Conservation (phyloP, 2,888 invertebrate genomes). For the Athalia rosae region DNA sequence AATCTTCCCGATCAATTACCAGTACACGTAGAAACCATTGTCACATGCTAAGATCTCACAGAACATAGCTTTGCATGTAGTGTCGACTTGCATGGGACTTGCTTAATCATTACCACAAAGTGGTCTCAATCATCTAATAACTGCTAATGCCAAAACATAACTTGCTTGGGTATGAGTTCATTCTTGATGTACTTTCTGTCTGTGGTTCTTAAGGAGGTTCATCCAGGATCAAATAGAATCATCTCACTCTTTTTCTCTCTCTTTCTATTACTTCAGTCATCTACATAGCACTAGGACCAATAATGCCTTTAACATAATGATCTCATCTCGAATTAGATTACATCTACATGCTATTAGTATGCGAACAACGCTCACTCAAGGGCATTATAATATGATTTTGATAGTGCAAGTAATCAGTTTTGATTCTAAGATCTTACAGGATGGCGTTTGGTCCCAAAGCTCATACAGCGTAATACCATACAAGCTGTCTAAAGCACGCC, state of each 20-base stretch:
- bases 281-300: neutral
- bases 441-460: neutral
- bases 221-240: too few relatives aligned
- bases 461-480: neutral
- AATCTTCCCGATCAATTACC: conserved; percentile 45
- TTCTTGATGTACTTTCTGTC: too few relatives aligned
- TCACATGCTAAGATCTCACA: neutral
- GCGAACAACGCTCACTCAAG: neutral
- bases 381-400: neutral
- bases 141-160: neutral
- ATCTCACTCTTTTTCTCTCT: too few relatives aligned
- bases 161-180: conserved; percentile 12
- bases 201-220: too few relatives aligned
- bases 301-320: neutral
- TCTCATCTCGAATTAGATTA: conserved; percentile 33
- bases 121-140: conserved; percentile 34
- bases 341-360: neutral
- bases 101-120: neutral
- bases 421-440: neutral
- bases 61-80: neutral
- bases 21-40: conserved; percentile 8
- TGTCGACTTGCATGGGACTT: neutral
- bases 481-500: neutral
- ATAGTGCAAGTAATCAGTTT: neutral
- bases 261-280: neutral